Evolutionary conservation across 2,113 vertebrate species (phyloP).

Genomic region (Callionymus lyra): DNA sequence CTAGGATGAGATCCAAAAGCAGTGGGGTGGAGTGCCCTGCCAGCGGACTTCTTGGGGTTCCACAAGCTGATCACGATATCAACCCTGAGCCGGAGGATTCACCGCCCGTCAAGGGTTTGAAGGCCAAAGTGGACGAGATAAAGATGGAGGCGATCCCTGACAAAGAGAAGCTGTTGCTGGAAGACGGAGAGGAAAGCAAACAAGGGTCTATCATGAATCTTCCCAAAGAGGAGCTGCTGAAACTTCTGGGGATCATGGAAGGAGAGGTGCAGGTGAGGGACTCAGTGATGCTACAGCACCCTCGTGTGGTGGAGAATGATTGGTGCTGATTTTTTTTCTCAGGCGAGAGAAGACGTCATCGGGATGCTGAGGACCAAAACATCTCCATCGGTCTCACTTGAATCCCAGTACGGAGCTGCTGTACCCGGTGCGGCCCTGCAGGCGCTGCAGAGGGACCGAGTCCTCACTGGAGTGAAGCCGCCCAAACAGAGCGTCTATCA

Average conservation of each 20-base stretch:
- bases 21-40: slow-evolving; percentile 73
- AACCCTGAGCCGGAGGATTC: slow-evolving; percentile 67
- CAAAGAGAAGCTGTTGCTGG: slow-evolving; percentile 71
- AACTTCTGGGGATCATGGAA: slow-evolving; percentile 93
- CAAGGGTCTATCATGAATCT: slow-evolving; percentile 72
- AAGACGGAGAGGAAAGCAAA: slow-evolving; percentile 50
- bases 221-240: slow-evolving; percentile 83
- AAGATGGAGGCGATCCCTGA: slow-evolving; percentile 72
- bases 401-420: slow-evolving; percentile 80
- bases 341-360: slow-evolving; percentile 95
- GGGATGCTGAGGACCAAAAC: slow-evolving; percentile 81
- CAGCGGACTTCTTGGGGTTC: slow-evolving; percentile 69
- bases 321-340: slow-evolving; percentile 7
- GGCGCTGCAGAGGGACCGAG: slow-evolving; percentile 79
- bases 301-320: slow-evolving; percentile 42
- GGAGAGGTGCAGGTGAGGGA: slow-evolving; percentile 85
- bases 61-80: slow-evolving; percentile 66
- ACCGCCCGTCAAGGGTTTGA: slow-evolving; percentile 73
- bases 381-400: slow-evolving; percentile 72
- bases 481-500: slow-evolving; percentile 80
- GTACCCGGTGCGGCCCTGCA: slow-evolving; percentile 76
- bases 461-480: slow-evolving; percentile 69
- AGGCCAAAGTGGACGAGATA: slow-evolving; percentile 69
- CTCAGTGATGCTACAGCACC: slow-evolving; percentile 29
- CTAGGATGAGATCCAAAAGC: slow-evolving; percentile 89